Evolutionary conservation across 2,113 vertebrate genomes (phyloP), one percentile per base, ranked within the genome.

Genomic region (Crotalus horridus): DNA sequence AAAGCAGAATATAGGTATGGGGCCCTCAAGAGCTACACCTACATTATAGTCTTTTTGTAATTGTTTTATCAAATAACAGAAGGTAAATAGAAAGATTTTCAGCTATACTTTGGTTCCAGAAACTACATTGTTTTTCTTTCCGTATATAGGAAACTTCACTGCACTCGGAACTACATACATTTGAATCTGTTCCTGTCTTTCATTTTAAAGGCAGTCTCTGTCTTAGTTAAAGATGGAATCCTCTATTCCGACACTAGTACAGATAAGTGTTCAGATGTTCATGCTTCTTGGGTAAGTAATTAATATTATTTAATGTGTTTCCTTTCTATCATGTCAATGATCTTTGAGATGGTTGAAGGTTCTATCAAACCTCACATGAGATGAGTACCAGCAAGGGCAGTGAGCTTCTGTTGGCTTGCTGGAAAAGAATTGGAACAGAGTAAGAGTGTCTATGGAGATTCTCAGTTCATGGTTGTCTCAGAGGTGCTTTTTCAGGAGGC

Each of bases 111-210:
- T 87, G 91, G 4, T 81, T 89, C 92, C 0, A 0, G 85, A 95
- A 93, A 53, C 61, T 93, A 91, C 95, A 95, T 90, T 94, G 12
- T 91, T 1, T 91, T 7, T 90, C 95, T 88, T 95, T 95, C 85
- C 87, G 58, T 13, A 54, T 81, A 12, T 95, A 99, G 99, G 97
- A 99, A 98, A 96, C 99, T 99, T 94, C 99, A 98, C 92, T 99
- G 99, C 96, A 99, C 99, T 89, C 97, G 99, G 95, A 99, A 99
- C 96, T 98, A 98, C 97, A 99, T 99, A 97, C 99, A 99, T 96
- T 98, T 99, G 96, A 99, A 99, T 96, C 97, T 99, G 93, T 99
- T 99, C 97, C 94, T 98, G 93, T 99, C 99, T 93, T 99, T 99
- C 97, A 98, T 99, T 97, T 98, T 99, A 96, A 98, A 97, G 94